A percentile compares a stretch with the other conserved stretches of the same genome.
These are phyloP conservation scores for Tinamus major DNA, from an alignment of 2,797 vertebrate genomes.

Conservation along the genomic window DNA sequence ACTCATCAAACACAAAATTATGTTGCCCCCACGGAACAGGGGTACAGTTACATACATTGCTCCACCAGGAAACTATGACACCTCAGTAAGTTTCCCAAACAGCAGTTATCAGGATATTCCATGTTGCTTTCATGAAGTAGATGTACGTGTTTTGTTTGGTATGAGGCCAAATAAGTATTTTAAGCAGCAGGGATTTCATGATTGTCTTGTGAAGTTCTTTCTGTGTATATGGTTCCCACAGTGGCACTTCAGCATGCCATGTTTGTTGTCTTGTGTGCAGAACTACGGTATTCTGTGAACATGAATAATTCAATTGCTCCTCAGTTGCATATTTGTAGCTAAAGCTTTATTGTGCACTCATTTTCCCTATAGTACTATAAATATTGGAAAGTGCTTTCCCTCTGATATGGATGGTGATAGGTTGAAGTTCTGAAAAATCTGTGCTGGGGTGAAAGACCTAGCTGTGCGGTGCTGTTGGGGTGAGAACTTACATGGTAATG, in stretches of 20 bases:
- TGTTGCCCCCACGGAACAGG: constrained; percentile 92
- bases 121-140: neutral
- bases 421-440: neutral
- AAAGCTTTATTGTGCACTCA: neutral
- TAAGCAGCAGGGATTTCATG: neutral
- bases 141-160: neutral
- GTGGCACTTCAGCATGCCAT: neutral
- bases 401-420: accelerated
- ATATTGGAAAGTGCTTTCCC: neutral
- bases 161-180: neutral
- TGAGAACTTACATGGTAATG: neutral
- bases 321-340: neutral
- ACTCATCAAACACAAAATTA: constrained; percentile 95
- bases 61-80: constrained; percentile 91
- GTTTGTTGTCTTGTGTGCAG: neutral
- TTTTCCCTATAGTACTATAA: neutral
- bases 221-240: neutral
- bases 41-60: constrained; percentile 96
- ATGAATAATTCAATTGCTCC: neutral
- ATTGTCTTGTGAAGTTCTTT: neutral
- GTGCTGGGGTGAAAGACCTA: neutral
- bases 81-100: constrained; percentile 80
- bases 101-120: neutral
- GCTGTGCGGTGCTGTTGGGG: neutral
- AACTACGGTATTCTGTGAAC: neutral